Percentiles rank a stretch among this genome's conserved stretches.
Conservation (phyloP, 30 jellyfish, hydroid and myxozoan genomes). For the Clytia hemisphaerica region DNA sequence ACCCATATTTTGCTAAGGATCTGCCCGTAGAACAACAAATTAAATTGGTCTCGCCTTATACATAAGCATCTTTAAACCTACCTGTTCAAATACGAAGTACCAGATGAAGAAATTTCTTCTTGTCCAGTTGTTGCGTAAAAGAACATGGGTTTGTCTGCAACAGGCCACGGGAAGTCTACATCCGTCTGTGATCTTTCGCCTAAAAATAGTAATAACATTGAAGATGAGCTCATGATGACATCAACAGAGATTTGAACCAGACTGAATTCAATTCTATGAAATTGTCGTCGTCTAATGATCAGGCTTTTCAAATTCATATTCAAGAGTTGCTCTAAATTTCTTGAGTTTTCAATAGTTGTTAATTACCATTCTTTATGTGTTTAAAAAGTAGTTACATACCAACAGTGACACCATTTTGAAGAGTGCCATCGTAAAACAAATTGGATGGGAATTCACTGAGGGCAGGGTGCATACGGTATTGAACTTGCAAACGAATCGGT, state of each 20-base stretch:
- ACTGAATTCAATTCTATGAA: not conserved
- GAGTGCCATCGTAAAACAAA: conserved; percentile 95
- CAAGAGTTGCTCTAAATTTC: too few relatives aligned
- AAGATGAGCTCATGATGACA: too few relatives aligned
- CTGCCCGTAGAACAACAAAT: too few relatives aligned
- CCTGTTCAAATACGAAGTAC: conserved; percentile 98
- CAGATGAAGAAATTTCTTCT: conserved; percentile 98
- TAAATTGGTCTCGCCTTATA: too few relatives aligned
- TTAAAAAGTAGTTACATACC: conserved; percentile 48
- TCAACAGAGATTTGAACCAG: too few relatives aligned
- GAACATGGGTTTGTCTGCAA: conserved; percentile 95
- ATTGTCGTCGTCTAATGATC: too few relatives aligned
- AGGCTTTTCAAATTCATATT: too few relatives aligned
- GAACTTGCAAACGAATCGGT: conserved; percentile 97
- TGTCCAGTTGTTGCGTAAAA: conserved; percentile 98
- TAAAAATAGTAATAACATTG: too few relatives aligned
- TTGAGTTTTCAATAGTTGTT: too few relatives aligned
- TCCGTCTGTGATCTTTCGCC: conserved; percentile 96
- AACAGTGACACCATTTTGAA: conserved; percentile 98
- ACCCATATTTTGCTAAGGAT: too few relatives aligned
- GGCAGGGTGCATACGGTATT: conserved; percentile 99
- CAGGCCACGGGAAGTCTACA: conserved; percentile 99
- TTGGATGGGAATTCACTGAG: conserved; percentile 96
- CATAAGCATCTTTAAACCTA: too few relatives aligned
- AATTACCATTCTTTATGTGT: too few relatives aligned